Evolutionary conservation across 2,888 invertebrate genomes (phyloP), one percentile per base, ranked within the genome.

Genomic region (Meliscaeva auricollis): DNA sequence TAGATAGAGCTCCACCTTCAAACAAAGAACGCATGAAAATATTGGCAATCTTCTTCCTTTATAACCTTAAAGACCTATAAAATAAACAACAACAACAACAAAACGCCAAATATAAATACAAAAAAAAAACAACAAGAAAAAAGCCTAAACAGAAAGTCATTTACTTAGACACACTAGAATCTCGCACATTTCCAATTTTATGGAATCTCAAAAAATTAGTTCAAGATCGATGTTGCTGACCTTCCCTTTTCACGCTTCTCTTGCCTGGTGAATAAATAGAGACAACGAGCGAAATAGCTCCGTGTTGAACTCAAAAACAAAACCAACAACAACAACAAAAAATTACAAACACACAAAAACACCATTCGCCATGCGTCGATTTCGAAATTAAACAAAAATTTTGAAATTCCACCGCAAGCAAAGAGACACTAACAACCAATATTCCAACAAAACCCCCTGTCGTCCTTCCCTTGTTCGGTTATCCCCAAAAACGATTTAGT

Each of bases 181-280:
- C 68, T 74, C 54, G 44, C 68, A 83, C 72, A 66, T 60, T 72
- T 38, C 50, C 58, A 69, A 3, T 68, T 80, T 56, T 80, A 80
- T 64, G 68, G 76, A 81, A 85, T 77, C 81, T 58, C 85, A 81
- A 81, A 73, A 81, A 80, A 38, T 85, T 74, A 85, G 85, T 85
- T 85, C 85, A 85, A 85, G 85, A 85, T 81, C 85, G 75, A 77
- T 77, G 81, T 44, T 68, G 76, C 75, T 85, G 85, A 81, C 85
- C 85, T 85, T 81, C 78, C 58, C 60, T 48, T 68, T 52, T 22
- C 64, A 41, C 70, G 69, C 69, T 56, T 56, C 41, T 38, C 66
- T 52, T 60, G 44, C 54, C 62, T 20, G 32, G 30, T 54, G 22
- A 56, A 56, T 26, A 41, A 41, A 64, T 38, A 8, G 22, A 69